Base-by-base conservation (phyloP, 2,113 vertebrate species). In the Panurus biarmicus region DNA sequence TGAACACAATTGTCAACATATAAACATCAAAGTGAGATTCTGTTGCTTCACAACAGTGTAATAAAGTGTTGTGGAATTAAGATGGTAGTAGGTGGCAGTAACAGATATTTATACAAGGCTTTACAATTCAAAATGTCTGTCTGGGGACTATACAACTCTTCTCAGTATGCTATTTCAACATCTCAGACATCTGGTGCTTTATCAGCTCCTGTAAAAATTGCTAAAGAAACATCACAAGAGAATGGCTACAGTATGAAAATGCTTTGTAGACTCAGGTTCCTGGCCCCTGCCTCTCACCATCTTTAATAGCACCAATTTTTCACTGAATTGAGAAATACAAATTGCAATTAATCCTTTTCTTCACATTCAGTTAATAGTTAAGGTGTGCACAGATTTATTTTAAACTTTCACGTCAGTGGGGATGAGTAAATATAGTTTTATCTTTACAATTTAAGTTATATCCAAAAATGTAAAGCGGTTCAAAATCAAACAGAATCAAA, bases 401-500 rank as follows among this genome's bases (percentile, higher is more conserved):
- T 51, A 78, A 90, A 70, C 33, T 61, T 94, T 73, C 25, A 56
- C 75, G 11, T 22, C 40, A 85, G 14, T 12, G 22, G 44, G 42
- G 17, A 57, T 47, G 25, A 85, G 12, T 7, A 75, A 84, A 76
- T 75, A n/a, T 7, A 67, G 33, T 85, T 90, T 85, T 69, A 47
- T 82, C 20, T 33, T 94, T 62, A 73, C 8, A 18, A 75, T 85
- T 40, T 87, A 21, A 64, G 16, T 50, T 58, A 70, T 5, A 90
- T 22, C 12, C 10, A 79, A 83, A 90, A 88, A 77, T 31, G 11
- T 80, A 85, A 93, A 89, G 51, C 19, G 89, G 28, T 70, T 67
- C 24, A 84, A 88, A 95, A 70, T 53, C 57, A 77, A 73, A 83
- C 28, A 73, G 58, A 92, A 94, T 89, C 50, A 85, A 89, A 95